A percentile compares a stretch with the other conserved stretches of the same genome.
These are phyloP conservation scores for Oryctes rhinoceros DNA, from an alignment of 1,140 invertebrate genomes.

Conservation along the genomic window DNA sequence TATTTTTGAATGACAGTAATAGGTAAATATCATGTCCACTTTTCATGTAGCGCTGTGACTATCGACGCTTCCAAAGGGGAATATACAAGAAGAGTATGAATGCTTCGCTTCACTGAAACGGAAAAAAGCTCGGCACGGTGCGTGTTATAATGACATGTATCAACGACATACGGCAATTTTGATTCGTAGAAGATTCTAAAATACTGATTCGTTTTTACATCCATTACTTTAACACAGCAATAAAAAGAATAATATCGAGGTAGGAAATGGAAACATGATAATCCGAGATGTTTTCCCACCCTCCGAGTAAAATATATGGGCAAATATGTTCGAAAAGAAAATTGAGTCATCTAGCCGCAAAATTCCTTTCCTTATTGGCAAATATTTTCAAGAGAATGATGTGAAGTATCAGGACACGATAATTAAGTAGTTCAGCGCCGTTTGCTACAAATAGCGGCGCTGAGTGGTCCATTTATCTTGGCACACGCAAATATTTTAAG, in stretches of 20 bases:
- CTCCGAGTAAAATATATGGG: not conserved
- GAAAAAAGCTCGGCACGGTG: not conserved
- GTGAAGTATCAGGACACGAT: not conserved
- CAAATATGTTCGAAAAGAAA: not conserved
- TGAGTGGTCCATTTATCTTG: too few relatives aligned
- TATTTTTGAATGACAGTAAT: too few relatives aligned
- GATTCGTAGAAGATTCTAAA: not conserved
- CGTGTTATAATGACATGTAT: not conserved
- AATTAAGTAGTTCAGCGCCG: not conserved
- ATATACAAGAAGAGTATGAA: not conserved
- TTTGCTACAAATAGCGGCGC: not conserved
- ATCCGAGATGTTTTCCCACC: not conserved
- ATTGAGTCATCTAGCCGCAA: not conserved
- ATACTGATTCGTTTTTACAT: not conserved
- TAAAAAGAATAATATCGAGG: not conserved
- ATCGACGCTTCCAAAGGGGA: too few relatives aligned
- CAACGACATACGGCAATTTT: slow-evolving; percentile 3
- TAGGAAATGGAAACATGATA: not conserved
- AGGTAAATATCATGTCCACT: too few relatives aligned
- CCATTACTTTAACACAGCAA: not conserved
- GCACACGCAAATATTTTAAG: too few relatives aligned
- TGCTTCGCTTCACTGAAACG: slow-evolving; percentile 7
- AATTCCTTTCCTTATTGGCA: slow-evolving; percentile 14
- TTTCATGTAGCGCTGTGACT: too few relatives aligned
- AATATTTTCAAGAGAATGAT: not conserved